Base-by-base conservation (phyloP, 2,888 invertebrate species). In the Mechanitis messenoides region DNA sequence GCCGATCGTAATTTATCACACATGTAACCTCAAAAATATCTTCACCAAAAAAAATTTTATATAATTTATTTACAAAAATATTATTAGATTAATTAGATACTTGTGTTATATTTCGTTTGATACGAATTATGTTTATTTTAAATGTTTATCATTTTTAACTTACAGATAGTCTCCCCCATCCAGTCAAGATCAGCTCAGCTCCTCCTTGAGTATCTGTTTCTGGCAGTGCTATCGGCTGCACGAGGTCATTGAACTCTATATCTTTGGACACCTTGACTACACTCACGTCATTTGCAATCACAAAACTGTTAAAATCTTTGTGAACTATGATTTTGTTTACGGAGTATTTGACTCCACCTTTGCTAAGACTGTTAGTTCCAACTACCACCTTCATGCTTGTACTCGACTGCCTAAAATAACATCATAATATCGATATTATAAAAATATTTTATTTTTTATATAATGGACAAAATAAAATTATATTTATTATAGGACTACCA, bases 101-200 rank as follows among this genome's bases (percentile, higher is more conserved):
- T 31, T 28, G 7, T 28, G 33, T 20, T 20, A 20, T 20, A 20
- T 20, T 20, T 20, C 20, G 20, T 20, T 20, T 20, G 20, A 20
- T 20, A 20, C 20, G 20, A 20, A 20, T 20, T 20, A 20, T 20
- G 20, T 20, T 20, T 1, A 20, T 20, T 20, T 20, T 20, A 20
- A 20, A 20, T 20, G 20, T 20, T 20, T 20, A 20, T 20, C 20
- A 20, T 20, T 20, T 20, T 12, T 20, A 11, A 55, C 45, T 28
- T 31, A 50, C 89, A 20, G 85, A 85, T 38, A 80, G 73, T 53
- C 84, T 78, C 2, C 91, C 91, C 91, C 91, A 91, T 7, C 91
- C 91, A 20, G 82, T 86, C 2, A 91, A 74, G 12, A 83, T 53
- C 7, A 88, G 70, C 3, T 77, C 74, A 3, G 77, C 81, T 31